Evolutionary conservation across 2,888 invertebrate genomes (phyloP).

Genomic region (Hemicrepidius hirtus): DNA sequence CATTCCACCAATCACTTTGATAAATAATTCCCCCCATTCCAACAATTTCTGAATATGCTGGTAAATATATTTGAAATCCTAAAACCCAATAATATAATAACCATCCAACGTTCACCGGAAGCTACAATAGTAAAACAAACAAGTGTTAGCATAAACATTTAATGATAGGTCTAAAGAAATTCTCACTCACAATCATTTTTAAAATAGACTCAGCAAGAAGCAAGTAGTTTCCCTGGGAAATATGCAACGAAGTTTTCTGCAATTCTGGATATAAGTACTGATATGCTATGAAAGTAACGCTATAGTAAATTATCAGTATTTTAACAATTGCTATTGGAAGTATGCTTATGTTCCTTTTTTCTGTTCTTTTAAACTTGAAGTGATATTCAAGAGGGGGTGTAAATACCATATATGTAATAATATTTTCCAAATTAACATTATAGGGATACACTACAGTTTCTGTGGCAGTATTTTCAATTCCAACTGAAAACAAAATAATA

Average conservation of each 20-base stretch:
- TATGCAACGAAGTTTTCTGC: not conserved
- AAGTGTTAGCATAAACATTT: not conserved
- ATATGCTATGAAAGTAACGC: not conserved
- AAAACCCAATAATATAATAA: not conserved
- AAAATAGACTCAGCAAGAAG: not conserved
- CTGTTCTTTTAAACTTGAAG: not conserved
- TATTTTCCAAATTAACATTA: not conserved
- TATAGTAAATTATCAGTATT: not conserved
- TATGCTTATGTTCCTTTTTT: not conserved
- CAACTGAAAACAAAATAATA: no score
- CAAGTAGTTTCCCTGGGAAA: not conserved
- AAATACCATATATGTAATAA: not conserved
- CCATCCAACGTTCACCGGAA: not conserved
- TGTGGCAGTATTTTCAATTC: not conserved
- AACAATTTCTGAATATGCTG: not conserved
- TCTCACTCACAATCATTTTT: not conserved
- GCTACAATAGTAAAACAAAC: not conserved
- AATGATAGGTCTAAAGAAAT: not conserved
- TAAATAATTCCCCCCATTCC: not conserved
- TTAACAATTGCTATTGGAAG: not conserved
- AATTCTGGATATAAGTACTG: not conserved
- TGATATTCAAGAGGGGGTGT: not conserved
- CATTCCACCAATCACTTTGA: conserved; percentile 23
- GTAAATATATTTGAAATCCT: not conserved
- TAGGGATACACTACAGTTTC: not conserved